These are phyloP conservation scores for Bugula neritina DNA, from an alignment of 2,888 invertebrate species.

Conservation along the genomic window DNA sequence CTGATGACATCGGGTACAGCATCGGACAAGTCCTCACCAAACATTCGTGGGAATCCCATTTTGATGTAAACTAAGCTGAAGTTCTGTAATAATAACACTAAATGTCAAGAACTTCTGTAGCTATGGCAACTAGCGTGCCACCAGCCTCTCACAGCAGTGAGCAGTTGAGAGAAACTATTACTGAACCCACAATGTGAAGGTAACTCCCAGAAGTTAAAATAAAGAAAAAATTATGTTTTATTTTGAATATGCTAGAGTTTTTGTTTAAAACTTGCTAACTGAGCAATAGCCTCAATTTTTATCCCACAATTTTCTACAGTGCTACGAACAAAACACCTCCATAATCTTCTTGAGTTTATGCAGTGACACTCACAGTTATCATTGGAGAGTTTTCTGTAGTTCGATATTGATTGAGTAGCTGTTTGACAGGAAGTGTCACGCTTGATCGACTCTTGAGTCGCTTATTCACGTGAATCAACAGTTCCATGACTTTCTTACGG, in stretches of 20 bases:
- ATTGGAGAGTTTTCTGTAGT: conserved; percentile 71
- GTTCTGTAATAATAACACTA: conserved; percentile 61
- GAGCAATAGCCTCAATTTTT: too few species aligned
- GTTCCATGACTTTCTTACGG: conserved; percentile 75
- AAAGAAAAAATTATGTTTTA: too few species aligned
- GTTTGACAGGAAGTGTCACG: conserved; percentile 79
- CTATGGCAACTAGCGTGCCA: background rate
- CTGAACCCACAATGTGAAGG: too few species aligned
- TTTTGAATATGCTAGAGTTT: too few species aligned
- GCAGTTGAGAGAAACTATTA: too few species aligned
- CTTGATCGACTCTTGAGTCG: conserved; percentile 75
- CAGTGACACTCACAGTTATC: conserved; percentile 67
- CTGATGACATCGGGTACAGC: conserved; percentile 70
- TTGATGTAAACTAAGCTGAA: conserved; percentile 89
- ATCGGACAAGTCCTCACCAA: conserved; percentile 67
- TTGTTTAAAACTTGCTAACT: too few species aligned
- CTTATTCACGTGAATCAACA: conserved; percentile 84
- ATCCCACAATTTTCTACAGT: too few species aligned
- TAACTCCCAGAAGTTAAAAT: too few species aligned
- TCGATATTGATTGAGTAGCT: conserved; percentile 72
- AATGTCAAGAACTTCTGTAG: too few species aligned
- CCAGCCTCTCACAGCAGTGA: too few species aligned
- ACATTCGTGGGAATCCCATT: conserved; percentile 78
- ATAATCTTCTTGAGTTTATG: too few species aligned
- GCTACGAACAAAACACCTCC: too few species aligned